Base-by-base conservation (phyloP, 2,888 invertebrate species). In the Torymus tubicola region DNA sequence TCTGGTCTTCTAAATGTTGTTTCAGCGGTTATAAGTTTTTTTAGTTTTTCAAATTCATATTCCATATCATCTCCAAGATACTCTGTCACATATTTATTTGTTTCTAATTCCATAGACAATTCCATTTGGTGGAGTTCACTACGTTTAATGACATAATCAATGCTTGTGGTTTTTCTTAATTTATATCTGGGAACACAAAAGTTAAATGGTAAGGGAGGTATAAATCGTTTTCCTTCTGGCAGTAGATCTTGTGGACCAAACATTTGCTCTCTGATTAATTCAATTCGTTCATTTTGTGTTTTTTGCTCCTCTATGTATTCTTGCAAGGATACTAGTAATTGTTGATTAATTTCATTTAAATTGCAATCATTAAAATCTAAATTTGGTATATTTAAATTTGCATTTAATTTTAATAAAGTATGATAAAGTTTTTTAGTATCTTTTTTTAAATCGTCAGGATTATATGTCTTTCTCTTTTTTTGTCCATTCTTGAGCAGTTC, bases 341-440 rank as follows among this genome's bases (percentile, higher is more conserved):
- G 86, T 52, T 84, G 86, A 21, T 89, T 85, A 11, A 78, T 86
- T 16, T 86, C 84, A 0, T 53, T 80, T 5, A 90, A 70, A 4
- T 65, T 16, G 13, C 82, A 79, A 1, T 82, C 50, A 11, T 86
- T 80, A 1, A 84, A 78, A 3, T 85, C 72, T 69, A 84, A 65
- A 0, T 85, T 82, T 1, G 88, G 85, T 16, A 87, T 83, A 31
- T 80, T 42, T 2, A 90, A 82, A 64, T 88, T 83, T 0, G 86
- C 87, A 85, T 86, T 83, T 1, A 91, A 70, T 10, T 73, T 50
- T 76, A 91, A 86, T 18, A 91, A 89, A 71, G 90, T 87, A 55
- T 88, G 85, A 82, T 91, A 91, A 31, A 93, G 86, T 64, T 89
- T 90, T 79, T 90, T 89, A 31, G 92, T 86, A 1, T 91, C 90